These are phyloP conservation scores for Eupithecia subumbrata DNA, from an alignment of 2,888 invertebrate species.

Conservation along the genomic window DNA sequence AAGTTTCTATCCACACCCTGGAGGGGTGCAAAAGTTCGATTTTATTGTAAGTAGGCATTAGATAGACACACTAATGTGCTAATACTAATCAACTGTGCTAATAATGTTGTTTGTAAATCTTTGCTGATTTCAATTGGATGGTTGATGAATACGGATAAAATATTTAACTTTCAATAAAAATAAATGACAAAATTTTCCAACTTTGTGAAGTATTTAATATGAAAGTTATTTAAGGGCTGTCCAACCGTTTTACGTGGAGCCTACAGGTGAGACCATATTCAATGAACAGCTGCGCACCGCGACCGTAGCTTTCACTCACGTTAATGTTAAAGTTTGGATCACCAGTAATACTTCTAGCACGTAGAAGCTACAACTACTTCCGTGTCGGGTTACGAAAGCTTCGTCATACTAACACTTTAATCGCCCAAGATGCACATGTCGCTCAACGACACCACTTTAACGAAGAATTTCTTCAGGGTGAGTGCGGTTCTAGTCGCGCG, in stretches of 20 bases:
- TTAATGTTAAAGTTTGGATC: neutral
- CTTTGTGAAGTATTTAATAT: neutral
- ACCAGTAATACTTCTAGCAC: no score
- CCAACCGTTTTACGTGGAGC: neutral
- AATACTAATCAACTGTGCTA: no score
- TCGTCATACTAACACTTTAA: no score
- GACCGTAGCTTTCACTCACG: neutral
- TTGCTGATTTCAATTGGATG: neutral
- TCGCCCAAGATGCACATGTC: no score
- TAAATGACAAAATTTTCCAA: neutral
- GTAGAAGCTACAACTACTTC: neutral
- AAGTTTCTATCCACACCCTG: no score
- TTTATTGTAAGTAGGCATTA: neutral
- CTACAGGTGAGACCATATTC: neutral
- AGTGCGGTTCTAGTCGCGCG: no score
- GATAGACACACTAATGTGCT: neutral
- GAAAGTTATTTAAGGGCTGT: slow-evolving; percentile 5
- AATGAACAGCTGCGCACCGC: neutral
- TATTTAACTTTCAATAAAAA: neutral
- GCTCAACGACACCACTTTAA: no score
- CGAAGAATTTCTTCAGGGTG: no score
- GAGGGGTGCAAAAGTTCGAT: neutral
- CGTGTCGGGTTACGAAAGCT: neutral
- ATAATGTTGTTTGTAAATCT: neutral
- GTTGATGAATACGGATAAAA: neutral